These are phyloP conservation scores for Petroica traversi DNA, from an alignment of 2,113 vertebrate species.

Conservation along the genomic window DNA sequence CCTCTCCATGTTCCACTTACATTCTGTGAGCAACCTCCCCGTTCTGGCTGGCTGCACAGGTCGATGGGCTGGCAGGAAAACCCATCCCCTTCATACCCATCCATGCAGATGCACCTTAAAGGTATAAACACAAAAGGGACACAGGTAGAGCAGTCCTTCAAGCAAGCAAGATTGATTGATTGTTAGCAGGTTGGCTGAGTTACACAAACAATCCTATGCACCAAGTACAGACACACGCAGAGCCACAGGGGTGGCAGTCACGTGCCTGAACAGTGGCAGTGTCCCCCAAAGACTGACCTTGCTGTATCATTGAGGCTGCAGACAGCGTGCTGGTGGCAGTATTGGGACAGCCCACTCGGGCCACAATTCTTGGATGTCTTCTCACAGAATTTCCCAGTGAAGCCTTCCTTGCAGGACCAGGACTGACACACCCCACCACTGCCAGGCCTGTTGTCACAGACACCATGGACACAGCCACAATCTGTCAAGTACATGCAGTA, in stretches of 20 bases:
- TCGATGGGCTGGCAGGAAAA: slow-evolving; percentile 83
- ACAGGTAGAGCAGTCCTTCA: background rate
- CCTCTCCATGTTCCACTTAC: slow-evolving; percentile 69
- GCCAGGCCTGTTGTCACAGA: slow-evolving; percentile 94
- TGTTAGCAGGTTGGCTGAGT: background rate
- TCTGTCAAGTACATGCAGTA: slow-evolving; percentile 68
- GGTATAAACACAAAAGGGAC: background rate
- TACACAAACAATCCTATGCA: background rate
- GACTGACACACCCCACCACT: slow-evolving; percentile 83
- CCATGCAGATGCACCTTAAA: slow-evolving; percentile 74
- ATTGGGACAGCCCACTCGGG: slow-evolving; percentile 58
- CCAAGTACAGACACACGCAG: background rate
- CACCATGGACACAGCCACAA: slow-evolving; percentile 88
- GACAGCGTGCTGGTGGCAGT: slow-evolving; percentile 85
- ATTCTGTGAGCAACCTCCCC: slow-evolving; percentile 85
- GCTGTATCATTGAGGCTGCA: slow-evolving; percentile 66
- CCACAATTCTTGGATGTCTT: slow-evolving; percentile 73
- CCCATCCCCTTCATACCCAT: slow-evolving; percentile 86
- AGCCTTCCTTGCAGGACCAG: slow-evolving; percentile 83
- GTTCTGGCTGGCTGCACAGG: slow-evolving; percentile 77
- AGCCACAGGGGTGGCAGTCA: background rate
- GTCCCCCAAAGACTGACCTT: slow-evolving; percentile 54
- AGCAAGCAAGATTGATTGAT: background rate
- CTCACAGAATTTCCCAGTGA: slow-evolving; percentile 86
- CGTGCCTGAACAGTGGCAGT: background rate